Evolutionary conservation across 37 sponge, comb jelly and placozoan species (phyloP).

Genomic region (Chondrosia reniformis): DNA sequence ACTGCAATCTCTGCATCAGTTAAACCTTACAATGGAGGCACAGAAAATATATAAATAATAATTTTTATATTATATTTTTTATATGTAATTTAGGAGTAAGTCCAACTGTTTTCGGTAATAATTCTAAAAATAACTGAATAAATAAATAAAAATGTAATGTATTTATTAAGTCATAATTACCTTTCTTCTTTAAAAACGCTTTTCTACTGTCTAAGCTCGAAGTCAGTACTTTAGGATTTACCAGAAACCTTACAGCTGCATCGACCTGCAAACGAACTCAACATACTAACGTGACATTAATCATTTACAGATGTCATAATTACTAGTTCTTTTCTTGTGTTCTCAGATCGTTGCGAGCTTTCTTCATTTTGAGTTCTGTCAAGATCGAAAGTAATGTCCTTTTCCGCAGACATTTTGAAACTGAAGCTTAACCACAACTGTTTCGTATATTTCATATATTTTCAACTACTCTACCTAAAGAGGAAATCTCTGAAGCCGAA

Average conservation of each 20-base stretch:
- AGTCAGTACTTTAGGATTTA: slow-evolving; percentile 39
- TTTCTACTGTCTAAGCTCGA: slow-evolving; percentile 42
- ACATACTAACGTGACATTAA: too few relatives aligned
- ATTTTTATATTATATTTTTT: neutral
- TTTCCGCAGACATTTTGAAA: too few relatives aligned
- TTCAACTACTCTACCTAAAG: too few relatives aligned
- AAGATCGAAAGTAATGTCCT: too few relatives aligned
- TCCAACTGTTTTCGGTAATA: neutral
- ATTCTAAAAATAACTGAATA: neutral
- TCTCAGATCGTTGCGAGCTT: too few relatives aligned
- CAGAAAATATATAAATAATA: neutral
- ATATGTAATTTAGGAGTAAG: neutral
- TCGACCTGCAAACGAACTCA: slow-evolving; percentile 35
- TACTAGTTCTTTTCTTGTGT: too few relatives aligned
- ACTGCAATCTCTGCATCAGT: slow-evolving; percentile 42
- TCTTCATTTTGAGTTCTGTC: too few relatives aligned
- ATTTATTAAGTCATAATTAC: neutral
- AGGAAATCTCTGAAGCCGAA: too few relatives aligned
- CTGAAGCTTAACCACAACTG: too few relatives aligned
- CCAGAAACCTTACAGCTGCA: slow-evolving; percentile 55
- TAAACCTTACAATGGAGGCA: slow-evolving; percentile 26
- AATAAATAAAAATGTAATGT: too few relatives aligned
- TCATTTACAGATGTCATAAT: too few relatives aligned
- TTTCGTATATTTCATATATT: too few relatives aligned
- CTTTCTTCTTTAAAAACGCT: slow-evolving; percentile 68